Evolutionary conservation across 2,797 vertebrate species (phyloP).

Genomic region (Pangasius mekongensis): DNA sequence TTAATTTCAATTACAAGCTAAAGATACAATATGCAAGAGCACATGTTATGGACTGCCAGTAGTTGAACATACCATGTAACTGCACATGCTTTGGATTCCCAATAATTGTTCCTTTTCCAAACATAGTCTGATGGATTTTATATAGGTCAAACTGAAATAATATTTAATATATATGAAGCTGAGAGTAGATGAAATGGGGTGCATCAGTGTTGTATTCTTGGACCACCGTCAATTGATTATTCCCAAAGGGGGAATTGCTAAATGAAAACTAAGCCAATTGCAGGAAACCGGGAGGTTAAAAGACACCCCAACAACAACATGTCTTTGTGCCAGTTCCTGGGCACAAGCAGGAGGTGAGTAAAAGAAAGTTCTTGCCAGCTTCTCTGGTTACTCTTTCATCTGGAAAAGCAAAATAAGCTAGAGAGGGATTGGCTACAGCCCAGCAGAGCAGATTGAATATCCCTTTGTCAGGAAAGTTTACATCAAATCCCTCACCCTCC

Average conservation of each 20-base stretch:
- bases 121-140: neutral
- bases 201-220: neutral
- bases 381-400: constrained; percentile 93
- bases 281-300: constrained; percentile 33
- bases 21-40: neutral
- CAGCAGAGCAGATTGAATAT: constrained; percentile 73
- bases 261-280: constrained; percentile 55
- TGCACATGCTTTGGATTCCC: neutral
- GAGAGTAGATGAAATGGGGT: neutral
- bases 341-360: constrained; percentile 81
- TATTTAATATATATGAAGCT: neutral
- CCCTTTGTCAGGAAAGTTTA: constrained; percentile 76
- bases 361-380: constrained; percentile 84
- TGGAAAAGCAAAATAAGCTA: constrained; percentile 72
- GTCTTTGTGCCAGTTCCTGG: constrained; percentile 69
- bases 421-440: constrained; percentile 11
- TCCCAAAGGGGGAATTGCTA: constrained; percentile 53
- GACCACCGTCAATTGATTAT: constrained; percentile 29
- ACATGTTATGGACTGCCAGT: neutral
- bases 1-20: neutral
- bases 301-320: constrained; percentile 45
- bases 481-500: constrained; percentile 64
- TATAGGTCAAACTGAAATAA: neutral
- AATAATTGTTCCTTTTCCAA: neutral
- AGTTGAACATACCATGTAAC: neutral